A percentile compares a stretch with the other conserved stretches of the same genome.
phyloP scores from a whole-genome alignment of 2,888 invertebrate species.

The Pollenia griseotomentosa region DNA sequence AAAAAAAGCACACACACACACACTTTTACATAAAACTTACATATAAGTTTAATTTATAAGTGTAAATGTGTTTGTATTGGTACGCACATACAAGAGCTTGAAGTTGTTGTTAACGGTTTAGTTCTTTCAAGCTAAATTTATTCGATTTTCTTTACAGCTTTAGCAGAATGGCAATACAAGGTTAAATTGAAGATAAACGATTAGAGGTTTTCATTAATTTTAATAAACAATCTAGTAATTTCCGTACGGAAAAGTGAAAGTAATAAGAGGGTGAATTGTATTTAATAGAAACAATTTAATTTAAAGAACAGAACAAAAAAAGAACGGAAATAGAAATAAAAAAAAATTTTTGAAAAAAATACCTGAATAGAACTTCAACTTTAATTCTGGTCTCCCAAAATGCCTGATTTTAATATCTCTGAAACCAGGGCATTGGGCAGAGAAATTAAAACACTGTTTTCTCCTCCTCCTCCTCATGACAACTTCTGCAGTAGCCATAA shows the following conservation, averaged over 20 bases:
- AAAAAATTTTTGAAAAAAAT: too few species aligned
- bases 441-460: too few species aligned
- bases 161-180: slow-evolving; percentile 30
- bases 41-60: not conserved
- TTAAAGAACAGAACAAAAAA: not conserved
- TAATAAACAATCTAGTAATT: slow-evolving; percentile 23
- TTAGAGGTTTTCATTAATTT: slow-evolving; percentile 46
- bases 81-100: not conserved
- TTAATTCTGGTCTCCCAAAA: too few species aligned
- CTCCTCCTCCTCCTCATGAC: too few species aligned
- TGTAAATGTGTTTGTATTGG: not conserved
- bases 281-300: not conserved
- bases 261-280: not conserved
- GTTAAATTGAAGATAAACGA: slow-evolving; percentile 40
- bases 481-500: too few species aligned
- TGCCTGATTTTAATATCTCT: too few species aligned
- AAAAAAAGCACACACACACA: not conserved
- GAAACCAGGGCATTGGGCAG: too few species aligned
- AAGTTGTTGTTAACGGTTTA: slow-evolving; percentile 4
- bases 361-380: too few species aligned
- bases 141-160: slow-evolving; percentile 25
- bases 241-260: not conserved
- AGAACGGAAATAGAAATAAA: not conserved
- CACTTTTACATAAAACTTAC: not conserved
- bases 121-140: slow-evolving; percentile 21